Evolutionary conservation across 1,140 invertebrate species (phyloP), one percentile per base, ranked within the genome.

Genomic region (Holotrichia oblita): DNA sequence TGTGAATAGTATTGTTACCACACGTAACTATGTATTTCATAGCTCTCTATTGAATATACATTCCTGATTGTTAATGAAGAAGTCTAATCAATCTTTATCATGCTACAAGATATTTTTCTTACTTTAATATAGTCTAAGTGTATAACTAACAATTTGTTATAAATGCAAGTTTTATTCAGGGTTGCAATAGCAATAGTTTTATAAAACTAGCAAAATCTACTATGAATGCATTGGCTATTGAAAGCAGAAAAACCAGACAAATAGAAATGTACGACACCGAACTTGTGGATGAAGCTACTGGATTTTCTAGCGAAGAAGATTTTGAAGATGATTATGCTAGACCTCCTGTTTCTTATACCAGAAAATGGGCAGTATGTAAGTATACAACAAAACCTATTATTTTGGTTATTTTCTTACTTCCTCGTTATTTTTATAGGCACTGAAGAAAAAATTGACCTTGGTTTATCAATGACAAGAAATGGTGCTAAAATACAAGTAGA

Each of bases 181-280:
- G 83, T 6, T 93, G 92, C 82, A 93, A 93, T 83, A 82, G 86
- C 59, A 88, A 89, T 79, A 87, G 88, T 78, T 93, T 92, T 81
- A 81, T 89, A 6, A 86, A 89, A 81, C 84, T 91, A 8, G 82
- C 86, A 3, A 84, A 83, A 75, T 79, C 84, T 8, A 86, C 88
- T 8, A 90, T 92, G 87, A 81, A 86, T 24, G 80, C 81, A 20
- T 78, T 89, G 55, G 72, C 80, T 1, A 44, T 83, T 64, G 85
- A 76, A 12, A 44, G 17, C 44, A 74, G 42, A 42, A 78, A 73
- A 40, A 10, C 7, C 27, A 40, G 17, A 10, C 61, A 73, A 12
- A 40, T 72, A 22, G 48, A 55, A 55, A 55, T 55, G 48, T 41
- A 78, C 59, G 17, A 75, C 24, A 14, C 76, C 40, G 77, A 79